These are phyloP conservation scores for Epinotia nisella DNA, from an alignment of 2,888 invertebrate species.

Conservation along the genomic window DNA sequence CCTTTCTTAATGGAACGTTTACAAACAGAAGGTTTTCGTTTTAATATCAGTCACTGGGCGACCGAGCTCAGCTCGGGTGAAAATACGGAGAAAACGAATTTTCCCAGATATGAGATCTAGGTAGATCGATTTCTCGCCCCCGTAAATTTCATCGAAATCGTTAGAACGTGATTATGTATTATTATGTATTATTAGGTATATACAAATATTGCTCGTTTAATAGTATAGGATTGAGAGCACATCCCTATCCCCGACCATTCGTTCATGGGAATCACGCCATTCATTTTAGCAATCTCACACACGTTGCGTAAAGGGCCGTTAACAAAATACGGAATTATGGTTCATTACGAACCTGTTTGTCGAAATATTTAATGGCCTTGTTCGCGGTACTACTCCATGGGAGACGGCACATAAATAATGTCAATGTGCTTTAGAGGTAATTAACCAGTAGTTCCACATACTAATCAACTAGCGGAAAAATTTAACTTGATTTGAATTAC, in stretches of 20 bases:
- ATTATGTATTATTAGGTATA: too few species aligned
- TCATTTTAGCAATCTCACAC: constrained; percentile 42
- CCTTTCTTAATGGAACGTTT: background rate
- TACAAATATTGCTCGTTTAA: too few species aligned
- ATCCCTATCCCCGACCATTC: constrained; percentile 3
- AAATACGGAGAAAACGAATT: too few species aligned
- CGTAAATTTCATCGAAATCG: too few species aligned
- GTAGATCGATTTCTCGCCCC: too few species aligned
- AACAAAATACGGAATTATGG: constrained; percentile 44
- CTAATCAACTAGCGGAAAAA: constrained; percentile 31
- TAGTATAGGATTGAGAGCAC: constrained; percentile 4
- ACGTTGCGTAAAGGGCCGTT: constrained; percentile 41
- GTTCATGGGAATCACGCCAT: constrained; percentile 36
- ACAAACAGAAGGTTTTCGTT: background rate
- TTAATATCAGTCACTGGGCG: too few species aligned
- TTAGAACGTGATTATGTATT: too few species aligned
- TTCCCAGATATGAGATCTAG: too few species aligned
- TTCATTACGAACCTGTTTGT: constrained; percentile 43
- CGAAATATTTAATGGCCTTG: constrained; percentile 42
- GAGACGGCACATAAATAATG: constrained; percentile 37
- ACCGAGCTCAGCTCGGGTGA: too few species aligned
- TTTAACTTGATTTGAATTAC: constrained; percentile 5
- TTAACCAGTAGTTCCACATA: constrained; percentile 38
- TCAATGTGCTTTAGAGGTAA: constrained; percentile 39
- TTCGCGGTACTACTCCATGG: constrained; percentile 34